phyloP scores from a whole-genome alignment of 2,797 vertebrate genomes.

The Danio albolineatus region DNA sequence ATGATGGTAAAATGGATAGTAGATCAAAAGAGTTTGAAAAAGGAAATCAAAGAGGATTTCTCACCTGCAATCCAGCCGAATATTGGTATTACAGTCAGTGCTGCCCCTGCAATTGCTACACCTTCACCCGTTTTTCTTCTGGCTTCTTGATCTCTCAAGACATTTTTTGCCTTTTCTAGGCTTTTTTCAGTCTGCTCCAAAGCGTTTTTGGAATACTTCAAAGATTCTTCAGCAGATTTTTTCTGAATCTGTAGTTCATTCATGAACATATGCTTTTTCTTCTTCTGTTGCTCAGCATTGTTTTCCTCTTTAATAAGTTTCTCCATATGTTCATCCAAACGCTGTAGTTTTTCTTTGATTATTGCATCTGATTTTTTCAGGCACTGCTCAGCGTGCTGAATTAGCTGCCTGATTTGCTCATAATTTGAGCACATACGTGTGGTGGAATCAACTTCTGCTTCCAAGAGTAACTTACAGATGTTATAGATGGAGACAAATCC shows the following conservation, averaged over 20 bases:
- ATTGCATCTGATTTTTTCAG: neutral
- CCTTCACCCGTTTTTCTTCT: too few species aligned
- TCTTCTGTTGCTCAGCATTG: conserved; percentile 1
- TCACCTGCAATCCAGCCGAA: too few species aligned
- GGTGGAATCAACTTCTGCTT: conserved; percentile 13
- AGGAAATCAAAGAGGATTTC: too few species aligned
- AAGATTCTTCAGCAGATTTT: conserved; percentile 1
- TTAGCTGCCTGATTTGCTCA: conserved; percentile 33
- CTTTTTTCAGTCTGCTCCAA: neutral
- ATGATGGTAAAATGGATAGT: too few species aligned
- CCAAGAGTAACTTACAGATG: neutral
- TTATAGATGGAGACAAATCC: conserved; percentile 20
- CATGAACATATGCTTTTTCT: neutral
- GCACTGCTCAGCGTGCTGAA: neutral
- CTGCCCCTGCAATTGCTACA: too few species aligned
- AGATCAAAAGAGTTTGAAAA: too few species aligned
- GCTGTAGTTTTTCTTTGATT: neutral
- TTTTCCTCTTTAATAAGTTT: neutral
- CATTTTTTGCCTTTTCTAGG: too few species aligned
- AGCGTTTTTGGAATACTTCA: neutral
- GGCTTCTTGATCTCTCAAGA: too few species aligned
- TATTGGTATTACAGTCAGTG: too few species aligned
- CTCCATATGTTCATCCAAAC: neutral
- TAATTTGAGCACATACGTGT: conserved; percentile 17
- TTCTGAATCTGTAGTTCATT: neutral